These are phyloP conservation scores for Tetramorium parvispinum DNA, from an alignment of 1,140 invertebrate genomes.

Conservation along the genomic window DNA sequence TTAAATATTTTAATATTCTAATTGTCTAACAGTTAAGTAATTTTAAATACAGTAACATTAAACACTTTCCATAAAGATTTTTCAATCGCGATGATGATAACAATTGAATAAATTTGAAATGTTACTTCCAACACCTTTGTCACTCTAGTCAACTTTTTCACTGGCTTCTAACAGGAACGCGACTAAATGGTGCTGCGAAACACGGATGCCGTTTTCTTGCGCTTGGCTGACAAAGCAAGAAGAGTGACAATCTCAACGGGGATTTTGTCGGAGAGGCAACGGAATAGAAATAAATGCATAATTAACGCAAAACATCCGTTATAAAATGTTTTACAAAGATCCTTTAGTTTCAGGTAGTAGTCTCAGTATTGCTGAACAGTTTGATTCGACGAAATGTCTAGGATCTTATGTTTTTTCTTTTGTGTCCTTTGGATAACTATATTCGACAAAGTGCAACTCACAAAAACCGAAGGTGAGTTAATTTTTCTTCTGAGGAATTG, in stretches of 20 bases:
- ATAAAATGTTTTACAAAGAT: constrained; percentile 16
- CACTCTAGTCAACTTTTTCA: constrained; percentile 6
- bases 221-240: constrained; percentile 79
- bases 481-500: neutral
- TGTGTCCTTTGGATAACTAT: neutral
- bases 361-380: constrained; percentile 40
- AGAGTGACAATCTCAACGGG: constrained; percentile 46
- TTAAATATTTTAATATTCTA: too few species aligned
- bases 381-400: constrained; percentile 68
- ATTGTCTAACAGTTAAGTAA: neutral
- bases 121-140: constrained; percentile 16
- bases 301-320: constrained; percentile 69
- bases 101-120: neutral
- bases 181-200: constrained; percentile 4
- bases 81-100: neutral
- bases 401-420: neutral
- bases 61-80: neutral
- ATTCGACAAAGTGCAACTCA: neutral
- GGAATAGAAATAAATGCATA: constrained; percentile 60
- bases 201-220: constrained; percentile 52
- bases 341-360: neutral
- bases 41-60: neutral
- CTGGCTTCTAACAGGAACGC: constrained; percentile 33
- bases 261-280: constrained; percentile 22
- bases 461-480: constrained; percentile 45